phyloP scores from a whole-genome alignment of 2,113 vertebrate species.

The Ptilonorhynchus violaceus region DNA sequence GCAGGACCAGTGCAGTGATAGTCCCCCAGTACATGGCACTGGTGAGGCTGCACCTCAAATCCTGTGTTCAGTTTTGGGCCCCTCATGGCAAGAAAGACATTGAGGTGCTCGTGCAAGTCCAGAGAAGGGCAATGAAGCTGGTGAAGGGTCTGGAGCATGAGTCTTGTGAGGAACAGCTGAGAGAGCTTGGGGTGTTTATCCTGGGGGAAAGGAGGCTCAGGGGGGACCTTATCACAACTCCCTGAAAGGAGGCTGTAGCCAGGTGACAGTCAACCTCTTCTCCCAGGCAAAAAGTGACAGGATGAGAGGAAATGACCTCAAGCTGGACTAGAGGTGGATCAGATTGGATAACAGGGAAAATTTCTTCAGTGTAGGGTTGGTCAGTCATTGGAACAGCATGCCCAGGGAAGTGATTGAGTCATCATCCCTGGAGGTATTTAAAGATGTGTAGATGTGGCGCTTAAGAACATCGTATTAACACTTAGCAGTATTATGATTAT shows the following conservation, averaged over 20 bases:
- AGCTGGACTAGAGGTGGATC: fast-evolving
- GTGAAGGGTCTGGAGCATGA: fast-evolving
- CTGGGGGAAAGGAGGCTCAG: neutral
- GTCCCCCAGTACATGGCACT: fast-evolving
- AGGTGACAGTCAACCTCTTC: fast-evolving
- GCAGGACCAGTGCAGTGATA: neutral
- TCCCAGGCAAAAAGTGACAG: neutral
- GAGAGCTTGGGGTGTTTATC: neutral
- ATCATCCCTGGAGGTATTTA: neutral
- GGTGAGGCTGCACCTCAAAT: fast-evolving
- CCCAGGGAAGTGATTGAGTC: neutral
- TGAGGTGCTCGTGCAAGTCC: fast-evolving
- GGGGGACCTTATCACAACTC: fast-evolving
- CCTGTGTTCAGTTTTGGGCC: neutral
- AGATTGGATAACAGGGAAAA: neutral
- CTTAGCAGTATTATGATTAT: neutral
- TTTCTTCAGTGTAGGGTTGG: fast-evolving
- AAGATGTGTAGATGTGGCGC: fast-evolving
- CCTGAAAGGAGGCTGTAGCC: neutral
- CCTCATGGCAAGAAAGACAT: neutral
- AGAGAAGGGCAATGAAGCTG: neutral
- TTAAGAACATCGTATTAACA: neutral
- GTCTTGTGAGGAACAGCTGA: fast-evolving
- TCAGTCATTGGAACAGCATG: neutral
- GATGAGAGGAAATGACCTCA: neutral